Percentiles rank a stretch among this genome's conserved stretches.
Conservation (phyloP, 1,140 invertebrate genomes). For the Brachionus koreanus region DNA sequence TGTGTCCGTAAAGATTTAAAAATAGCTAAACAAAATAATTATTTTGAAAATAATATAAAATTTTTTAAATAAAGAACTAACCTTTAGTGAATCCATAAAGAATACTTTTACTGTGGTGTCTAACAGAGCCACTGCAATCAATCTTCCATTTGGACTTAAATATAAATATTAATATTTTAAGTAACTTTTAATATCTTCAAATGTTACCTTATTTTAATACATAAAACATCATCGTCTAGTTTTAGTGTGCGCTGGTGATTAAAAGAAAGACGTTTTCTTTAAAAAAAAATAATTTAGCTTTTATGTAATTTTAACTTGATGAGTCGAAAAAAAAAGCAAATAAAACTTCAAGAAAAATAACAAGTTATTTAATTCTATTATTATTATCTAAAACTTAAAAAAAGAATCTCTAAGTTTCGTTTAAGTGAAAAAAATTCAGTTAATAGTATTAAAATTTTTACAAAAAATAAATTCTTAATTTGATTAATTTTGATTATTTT, state of each 20-base stretch:
- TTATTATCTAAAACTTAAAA: no score
- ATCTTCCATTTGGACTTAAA: constrained; percentile 71
- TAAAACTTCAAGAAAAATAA: neutral
- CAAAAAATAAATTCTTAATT: no score
- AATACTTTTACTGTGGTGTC: constrained; percentile 94
- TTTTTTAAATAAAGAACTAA: constrained; percentile 53
- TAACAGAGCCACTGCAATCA: constrained; percentile 80
- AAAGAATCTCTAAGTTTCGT: no score
- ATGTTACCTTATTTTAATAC: constrained; percentile 65
- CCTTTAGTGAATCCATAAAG: constrained; percentile 86
- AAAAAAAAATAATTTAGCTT: constrained; percentile 14
- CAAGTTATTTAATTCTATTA: no score
- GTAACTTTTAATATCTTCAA: neutral
- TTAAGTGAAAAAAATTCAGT: no score
- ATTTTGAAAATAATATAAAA: neutral
- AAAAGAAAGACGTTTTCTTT: constrained; percentile 70
- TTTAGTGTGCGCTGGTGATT: constrained; percentile 75
- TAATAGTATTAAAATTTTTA: no score
- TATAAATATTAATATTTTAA: neutral
- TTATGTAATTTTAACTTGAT: neutral
- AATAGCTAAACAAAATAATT: constrained; percentile 71
- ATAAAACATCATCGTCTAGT: constrained; percentile 78
- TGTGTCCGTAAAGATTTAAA: constrained; percentile 90
- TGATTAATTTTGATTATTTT: no score
- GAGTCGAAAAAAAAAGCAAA: neutral